Percentiles rank a stretch among this genome's conserved stretches.
These are phyloP conservation scores for Brachycybe producta DNA, from an alignment of 2,888 invertebrate species.

Conservation along the genomic window DNA sequence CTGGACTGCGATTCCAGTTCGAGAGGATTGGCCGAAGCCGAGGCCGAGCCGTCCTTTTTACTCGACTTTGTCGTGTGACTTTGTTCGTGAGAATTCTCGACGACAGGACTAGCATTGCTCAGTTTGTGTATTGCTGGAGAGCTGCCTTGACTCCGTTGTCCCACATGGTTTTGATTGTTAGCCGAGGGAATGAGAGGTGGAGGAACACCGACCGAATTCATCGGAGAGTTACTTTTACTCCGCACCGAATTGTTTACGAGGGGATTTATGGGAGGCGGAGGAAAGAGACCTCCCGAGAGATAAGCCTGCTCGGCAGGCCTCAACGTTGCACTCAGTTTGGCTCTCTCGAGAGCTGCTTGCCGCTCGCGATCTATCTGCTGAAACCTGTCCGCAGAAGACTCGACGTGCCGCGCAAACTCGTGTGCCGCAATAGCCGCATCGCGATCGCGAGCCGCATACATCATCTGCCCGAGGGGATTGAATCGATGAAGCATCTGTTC, in stretches of 20 bases:
- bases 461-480: constrained; percentile 18
- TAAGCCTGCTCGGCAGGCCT: constrained; percentile 15
- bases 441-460: constrained; percentile 1
- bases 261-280: constrained; percentile 10
- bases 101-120: constrained; percentile 12
- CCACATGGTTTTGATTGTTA: constrained; percentile 17
- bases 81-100: constrained; percentile 13
- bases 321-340: constrained; percentile 9
- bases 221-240: constrained; percentile 20
- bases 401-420: constrained; percentile 18
- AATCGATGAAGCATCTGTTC: constrained; percentile 19
- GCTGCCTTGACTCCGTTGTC: constrained; percentile 20
- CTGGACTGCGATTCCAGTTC: constrained; percentile 21
- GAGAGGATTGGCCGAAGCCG: constrained; percentile 11
- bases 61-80: constrained; percentile 12
- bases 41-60: constrained; percentile 8
- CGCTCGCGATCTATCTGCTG: constrained; percentile 20
- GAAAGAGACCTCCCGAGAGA: constrained; percentile 8
- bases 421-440: constrained; percentile 1
- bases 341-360: constrained; percentile 10
- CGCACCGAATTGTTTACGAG: constrained; percentile 6
- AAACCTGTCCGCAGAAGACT: constrained; percentile 10
- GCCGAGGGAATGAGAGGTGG: constrained; percentile 20
- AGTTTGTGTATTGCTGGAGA: constrained; percentile 21
- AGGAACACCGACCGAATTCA: constrained; percentile 17